Evolutionary conservation across 2,888 invertebrate genomes (phyloP).

Genomic region (Cheilosia impressa): DNA sequence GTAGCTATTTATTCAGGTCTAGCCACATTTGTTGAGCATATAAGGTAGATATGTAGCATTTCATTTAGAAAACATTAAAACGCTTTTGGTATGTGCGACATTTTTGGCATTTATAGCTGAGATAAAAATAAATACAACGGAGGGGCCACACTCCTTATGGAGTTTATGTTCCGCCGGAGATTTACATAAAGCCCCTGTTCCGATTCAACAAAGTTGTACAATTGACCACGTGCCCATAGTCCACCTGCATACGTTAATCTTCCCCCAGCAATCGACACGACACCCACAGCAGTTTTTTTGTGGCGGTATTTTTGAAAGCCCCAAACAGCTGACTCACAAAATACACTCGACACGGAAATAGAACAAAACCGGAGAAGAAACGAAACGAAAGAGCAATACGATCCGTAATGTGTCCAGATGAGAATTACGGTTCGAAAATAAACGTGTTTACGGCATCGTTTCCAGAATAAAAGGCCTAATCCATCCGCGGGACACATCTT

Average conservation of each 20-base stretch:
- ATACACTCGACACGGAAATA: conserved; percentile 42
- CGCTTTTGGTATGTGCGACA: too few relatives aligned
- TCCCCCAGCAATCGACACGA: not conserved
- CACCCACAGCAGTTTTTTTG: conserved; percentile 22
- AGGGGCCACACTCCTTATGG: too few relatives aligned
- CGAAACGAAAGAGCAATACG: conserved; percentile 8
- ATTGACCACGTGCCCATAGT: conserved; percentile 13
- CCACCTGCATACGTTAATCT: not conserved
- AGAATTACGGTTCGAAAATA: conserved; percentile 43
- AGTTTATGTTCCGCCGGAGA: too few relatives aligned
- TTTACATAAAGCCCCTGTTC: too few relatives aligned
- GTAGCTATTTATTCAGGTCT: too few relatives aligned
- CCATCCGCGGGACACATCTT: not conserved
- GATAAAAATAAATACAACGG: too few relatives aligned
- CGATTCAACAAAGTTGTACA: not conserved
- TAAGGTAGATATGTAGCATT: too few relatives aligned
- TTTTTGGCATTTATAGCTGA: too few relatives aligned
- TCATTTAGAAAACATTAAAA: too few relatives aligned
- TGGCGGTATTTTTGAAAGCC: conserved; percentile 29
- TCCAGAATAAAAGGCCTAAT: conserved; percentile 28
- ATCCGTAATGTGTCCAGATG: conserved; percentile 34
- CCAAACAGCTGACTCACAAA: conserved; percentile 58
- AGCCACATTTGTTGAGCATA: too few relatives aligned
- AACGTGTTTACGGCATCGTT: conserved; percentile 41
- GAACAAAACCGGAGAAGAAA: conserved; percentile 9